A percentile compares a stretch with the other conserved stretches of the same genome.
phyloP scores from a whole-genome alignment of 1,140 invertebrate species.

The Cheumatopsyche charites region DNA sequence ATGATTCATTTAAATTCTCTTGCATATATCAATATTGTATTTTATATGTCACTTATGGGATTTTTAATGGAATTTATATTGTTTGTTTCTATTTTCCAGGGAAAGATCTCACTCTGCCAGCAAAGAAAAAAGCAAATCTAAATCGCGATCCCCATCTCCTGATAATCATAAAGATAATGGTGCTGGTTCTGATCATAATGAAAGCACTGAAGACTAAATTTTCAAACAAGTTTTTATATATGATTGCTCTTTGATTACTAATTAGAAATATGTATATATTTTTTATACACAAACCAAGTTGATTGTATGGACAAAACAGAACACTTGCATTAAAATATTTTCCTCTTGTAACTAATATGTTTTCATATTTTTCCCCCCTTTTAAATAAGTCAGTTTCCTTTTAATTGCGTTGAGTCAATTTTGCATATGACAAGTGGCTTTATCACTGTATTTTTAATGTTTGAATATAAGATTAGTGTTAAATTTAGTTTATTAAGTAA shows the following conservation, averaged over 20 bases:
- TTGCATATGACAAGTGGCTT: background rate
- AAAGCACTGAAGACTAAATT: conserved; percentile 46
- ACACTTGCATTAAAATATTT: too few relatives aligned
- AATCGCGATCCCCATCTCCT: conserved; percentile 53
- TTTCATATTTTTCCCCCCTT: background rate
- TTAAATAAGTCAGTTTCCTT: background rate
- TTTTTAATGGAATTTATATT: background rate
- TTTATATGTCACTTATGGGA: conserved; percentile 8
- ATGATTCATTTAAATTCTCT: conserved; percentile 4
- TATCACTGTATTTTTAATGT: background rate
- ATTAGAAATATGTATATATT: background rate
- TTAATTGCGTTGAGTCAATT: background rate
- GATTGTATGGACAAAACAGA: too few relatives aligned
- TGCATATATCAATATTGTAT: background rate
- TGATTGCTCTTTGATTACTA: background rate
- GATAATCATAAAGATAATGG: conserved; percentile 46
- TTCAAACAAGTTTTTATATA: background rate
- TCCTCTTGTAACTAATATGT: too few relatives aligned
- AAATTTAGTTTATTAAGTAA: background rate
- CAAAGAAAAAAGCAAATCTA: conserved; percentile 57
- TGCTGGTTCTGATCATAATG: conserved; percentile 43
- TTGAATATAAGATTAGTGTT: background rate
- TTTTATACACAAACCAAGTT: background rate
- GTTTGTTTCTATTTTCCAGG: conserved; percentile 47
- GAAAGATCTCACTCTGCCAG: conserved; percentile 59